Evolutionary conservation across 2,888 invertebrate species (phyloP), one percentile per base, ranked within the genome.

Genomic region (Sylvicola cinctus): DNA sequence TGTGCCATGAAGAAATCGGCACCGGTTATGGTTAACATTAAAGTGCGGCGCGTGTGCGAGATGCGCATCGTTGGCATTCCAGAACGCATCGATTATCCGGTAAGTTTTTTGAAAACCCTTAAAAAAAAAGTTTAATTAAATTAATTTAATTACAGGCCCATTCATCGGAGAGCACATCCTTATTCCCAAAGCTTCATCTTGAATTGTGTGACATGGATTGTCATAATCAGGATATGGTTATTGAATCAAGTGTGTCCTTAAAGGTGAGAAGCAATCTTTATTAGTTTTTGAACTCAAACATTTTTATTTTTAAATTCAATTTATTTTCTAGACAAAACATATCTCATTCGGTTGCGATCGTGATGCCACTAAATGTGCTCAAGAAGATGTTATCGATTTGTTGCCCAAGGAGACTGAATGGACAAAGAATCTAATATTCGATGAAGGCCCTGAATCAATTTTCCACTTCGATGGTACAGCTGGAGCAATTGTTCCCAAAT

Each of bases 311-410:
- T 5, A 13, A 31, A 31, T 3, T 35, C 27, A 28, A 12, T 17
- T 38, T 32, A 25, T 16, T 32, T 20, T 39, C 8, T 36, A 55
- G 54, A 58, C 58, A 7, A 58, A 58, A 41, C 85, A 93, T 54
- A 90, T 91, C 40, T 93, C 90, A 42, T 85, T 88, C 53, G 91
- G 93, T 48, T 96, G 96, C 62, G 95, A 95, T 55, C 65, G 93
- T 4, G 95, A 95, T 35, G 45, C 51, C 26, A 45, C 48, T 4
- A 54, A 55, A 36, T 46, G 65, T 52, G 46, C 52, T 2, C 42
- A 44, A 2, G 44, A 45, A 14, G 41, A 40, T 3, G 36, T 58
- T 3, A 46, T 46, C 14, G 50, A 58, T 38, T 41, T 58, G 3
- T 37, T 58, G 16, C 56, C 54, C 0, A 52, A 51, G 1, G 76